phyloP scores from a whole-genome alignment of 2,888 invertebrate genomes.

The Panzeria rudis region DNA sequence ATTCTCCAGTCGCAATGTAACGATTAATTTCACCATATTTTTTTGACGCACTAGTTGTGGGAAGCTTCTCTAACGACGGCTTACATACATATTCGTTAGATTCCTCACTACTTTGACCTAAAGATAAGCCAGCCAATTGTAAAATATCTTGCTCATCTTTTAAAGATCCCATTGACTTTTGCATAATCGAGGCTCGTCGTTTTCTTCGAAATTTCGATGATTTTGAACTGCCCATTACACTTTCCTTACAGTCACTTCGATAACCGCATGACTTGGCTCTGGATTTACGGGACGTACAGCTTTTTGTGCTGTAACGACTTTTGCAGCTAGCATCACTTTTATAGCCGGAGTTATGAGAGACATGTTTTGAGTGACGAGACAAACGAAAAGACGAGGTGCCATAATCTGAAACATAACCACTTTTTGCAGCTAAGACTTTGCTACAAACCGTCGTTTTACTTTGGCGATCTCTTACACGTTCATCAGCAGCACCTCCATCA shows the following conservation, averaged over 20 bases:
- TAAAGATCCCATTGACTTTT: constrained; percentile 84
- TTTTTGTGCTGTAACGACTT: constrained; percentile 86
- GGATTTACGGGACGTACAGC: constrained; percentile 86
- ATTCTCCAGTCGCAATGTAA: constrained; percentile 84
- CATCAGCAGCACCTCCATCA: constrained; percentile 82
- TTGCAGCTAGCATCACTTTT: constrained; percentile 87
- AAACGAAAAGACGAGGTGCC: constrained; percentile 81
- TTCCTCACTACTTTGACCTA: constrained; percentile 85
- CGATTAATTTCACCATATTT: constrained; percentile 83
- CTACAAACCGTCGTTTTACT: constrained; percentile 83
- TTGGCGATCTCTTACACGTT: constrained; percentile 62
- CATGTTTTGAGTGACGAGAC: constrained; percentile 73
- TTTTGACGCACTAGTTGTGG: constrained; percentile 81
- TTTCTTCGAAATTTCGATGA: constrained; percentile 81
- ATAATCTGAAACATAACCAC: constrained; percentile 87
- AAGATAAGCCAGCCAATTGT: constrained; percentile 85
- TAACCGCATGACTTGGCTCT: constrained; percentile 83
- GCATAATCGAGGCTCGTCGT: constrained; percentile 77
- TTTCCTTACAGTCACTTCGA: constrained; percentile 80
- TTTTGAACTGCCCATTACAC: constrained; percentile 79
- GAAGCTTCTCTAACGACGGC: constrained; percentile 79
- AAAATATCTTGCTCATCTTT: constrained; percentile 86
- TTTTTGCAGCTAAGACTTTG: constrained; percentile 82
- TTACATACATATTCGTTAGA: constrained; percentile 82
- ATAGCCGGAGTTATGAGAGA: constrained; percentile 85